Conservation (phyloP, 2,113 vertebrate genomes). For the Myiozetetes cayanensis region DNA sequence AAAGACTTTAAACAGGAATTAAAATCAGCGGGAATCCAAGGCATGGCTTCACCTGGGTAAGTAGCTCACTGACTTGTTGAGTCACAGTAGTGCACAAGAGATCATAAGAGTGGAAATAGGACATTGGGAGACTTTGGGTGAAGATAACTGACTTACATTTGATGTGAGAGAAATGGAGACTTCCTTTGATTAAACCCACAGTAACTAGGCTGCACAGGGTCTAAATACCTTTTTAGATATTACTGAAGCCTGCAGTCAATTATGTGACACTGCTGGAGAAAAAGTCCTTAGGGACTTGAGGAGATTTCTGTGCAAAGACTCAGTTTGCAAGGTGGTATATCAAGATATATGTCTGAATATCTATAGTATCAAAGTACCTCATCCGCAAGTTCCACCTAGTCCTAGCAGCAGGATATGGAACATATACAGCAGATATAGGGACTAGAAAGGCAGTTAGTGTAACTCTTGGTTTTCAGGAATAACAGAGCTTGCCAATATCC, state of each 20-base stretch:
- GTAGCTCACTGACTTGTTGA: neutral
- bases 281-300: neutral
- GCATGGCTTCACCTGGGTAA: neutral
- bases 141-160: neutral
- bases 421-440: neutral
- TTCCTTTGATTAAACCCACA: neutral
- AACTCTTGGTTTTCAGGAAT: neutral
- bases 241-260: neutral
- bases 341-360: neutral
- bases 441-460: neutral
- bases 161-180: neutral
- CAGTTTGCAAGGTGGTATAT: neutral
- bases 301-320: neutral
- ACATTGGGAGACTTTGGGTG: neutral
- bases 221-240: neutral
- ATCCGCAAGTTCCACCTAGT: neutral
- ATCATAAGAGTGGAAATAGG: neutral
- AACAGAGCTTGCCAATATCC: neutral
- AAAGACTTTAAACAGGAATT: neutral
- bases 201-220: neutral
- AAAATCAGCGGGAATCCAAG: neutral
- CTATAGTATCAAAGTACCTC: neutral
- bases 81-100: neutral
- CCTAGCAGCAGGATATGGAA: neutral
- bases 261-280: neutral